Evolutionary conservation across 2,888 invertebrate species (phyloP).

Genomic region (Candidula unifasciata): DNA sequence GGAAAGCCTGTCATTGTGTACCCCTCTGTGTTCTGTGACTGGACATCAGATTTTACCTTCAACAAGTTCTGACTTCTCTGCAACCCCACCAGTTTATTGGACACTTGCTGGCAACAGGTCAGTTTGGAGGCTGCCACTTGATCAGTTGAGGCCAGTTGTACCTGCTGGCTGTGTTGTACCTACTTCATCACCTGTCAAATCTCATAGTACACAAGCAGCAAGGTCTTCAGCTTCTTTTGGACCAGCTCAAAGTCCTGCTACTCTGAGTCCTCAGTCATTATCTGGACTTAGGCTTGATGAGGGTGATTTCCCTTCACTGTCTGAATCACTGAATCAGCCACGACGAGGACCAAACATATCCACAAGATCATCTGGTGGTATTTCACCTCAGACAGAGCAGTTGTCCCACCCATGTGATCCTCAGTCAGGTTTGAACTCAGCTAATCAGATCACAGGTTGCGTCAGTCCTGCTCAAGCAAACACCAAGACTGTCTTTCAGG

Average conservation of each 20-base stretch:
- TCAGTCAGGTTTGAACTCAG: not conserved
- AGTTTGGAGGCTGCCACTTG: not conserved
- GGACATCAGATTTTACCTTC: not conserved
- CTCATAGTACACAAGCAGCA: not conserved
- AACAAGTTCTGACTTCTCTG: conserved; percentile 6
- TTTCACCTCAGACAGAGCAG: conserved; percentile 16
- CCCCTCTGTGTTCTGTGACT: not conserved
- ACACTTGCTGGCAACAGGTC: not conserved
- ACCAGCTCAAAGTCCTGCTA: not conserved
- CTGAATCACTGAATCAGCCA: not conserved
- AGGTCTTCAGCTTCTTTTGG: not conserved
- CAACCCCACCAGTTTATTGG: not conserved
- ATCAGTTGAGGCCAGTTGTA: not conserved
- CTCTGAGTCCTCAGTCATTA: not conserved
- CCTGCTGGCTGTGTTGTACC: too few relatives aligned
- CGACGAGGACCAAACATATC: conserved; percentile 32
- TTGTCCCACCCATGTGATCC: not conserved
- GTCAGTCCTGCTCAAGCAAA: not conserved
- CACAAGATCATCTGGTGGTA: conserved; percentile 34
- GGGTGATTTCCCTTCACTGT: conserved; percentile 43
- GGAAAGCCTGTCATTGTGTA: not conserved
- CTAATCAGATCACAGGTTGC: not conserved
- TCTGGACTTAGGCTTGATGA: conserved; percentile 1
- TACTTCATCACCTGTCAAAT: not conserved
- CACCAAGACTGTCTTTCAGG: not conserved